These are phyloP conservation scores for Anguilla rostrata DNA, from an alignment of 2,113 vertebrate genomes.

Conservation along the genomic window DNA sequence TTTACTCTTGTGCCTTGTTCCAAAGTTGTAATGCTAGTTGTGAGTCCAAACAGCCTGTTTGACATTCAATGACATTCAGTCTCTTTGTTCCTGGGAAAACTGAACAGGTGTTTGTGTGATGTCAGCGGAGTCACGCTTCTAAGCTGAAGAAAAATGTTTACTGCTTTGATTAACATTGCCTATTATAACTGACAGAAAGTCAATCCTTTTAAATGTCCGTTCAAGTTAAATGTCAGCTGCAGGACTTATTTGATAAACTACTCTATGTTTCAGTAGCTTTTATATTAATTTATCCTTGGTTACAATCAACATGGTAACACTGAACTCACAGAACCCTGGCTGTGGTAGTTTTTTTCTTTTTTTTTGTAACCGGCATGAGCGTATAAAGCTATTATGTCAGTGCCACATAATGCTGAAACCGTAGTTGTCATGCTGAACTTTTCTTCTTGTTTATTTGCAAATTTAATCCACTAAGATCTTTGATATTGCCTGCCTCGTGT, in stretches of 20 bases:
- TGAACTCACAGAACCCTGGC: neutral
- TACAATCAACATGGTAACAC: neutral
- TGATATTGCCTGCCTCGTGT: slow-evolving; percentile 16
- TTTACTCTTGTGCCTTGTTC: neutral
- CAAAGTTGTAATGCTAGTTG: neutral
- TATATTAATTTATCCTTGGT: neutral
- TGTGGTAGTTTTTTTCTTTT: neutral
- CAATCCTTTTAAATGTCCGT: neutral
- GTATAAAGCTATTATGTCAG: neutral
- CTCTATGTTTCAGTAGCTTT: neutral
- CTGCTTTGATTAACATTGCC: neutral
- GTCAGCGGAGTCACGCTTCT: neutral
- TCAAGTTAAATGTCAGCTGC: neutral
- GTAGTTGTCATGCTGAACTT: slow-evolving; percentile 9
- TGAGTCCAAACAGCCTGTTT: neutral
- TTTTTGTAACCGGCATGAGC: neutral
- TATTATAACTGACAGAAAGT: neutral
- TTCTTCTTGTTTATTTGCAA: slow-evolving; percentile 5
- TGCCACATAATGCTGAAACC: neutral
- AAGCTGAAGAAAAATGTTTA: neutral
- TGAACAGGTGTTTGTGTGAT: neutral
- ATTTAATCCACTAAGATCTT: slow-evolving; percentile 18
- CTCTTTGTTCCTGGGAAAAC: neutral
- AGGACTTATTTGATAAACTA: neutral
- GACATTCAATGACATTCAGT: neutral